Conservation (phyloP, 1,140 invertebrate species). For the Zophobas atratus region DNA sequence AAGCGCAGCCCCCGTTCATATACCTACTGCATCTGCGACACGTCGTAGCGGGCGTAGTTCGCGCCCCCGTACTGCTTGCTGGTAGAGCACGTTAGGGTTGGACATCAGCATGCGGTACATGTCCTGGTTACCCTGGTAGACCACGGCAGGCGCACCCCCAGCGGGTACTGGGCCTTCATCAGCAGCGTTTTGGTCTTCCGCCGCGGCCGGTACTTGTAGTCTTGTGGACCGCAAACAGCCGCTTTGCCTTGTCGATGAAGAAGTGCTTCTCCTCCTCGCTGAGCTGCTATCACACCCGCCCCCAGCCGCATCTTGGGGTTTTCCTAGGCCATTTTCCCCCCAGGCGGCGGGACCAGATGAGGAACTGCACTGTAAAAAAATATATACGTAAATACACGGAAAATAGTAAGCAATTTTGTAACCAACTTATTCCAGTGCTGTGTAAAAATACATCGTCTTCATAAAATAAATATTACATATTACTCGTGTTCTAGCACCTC, state of each 20-base stretch:
- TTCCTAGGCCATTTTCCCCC: conserved; percentile 99
- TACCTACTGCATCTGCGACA: conserved; percentile 85
- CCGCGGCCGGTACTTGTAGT: conserved; percentile 97
- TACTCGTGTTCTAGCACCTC: too few relatives aligned
- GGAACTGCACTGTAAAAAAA: conserved; percentile 75
- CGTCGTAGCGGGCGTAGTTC: conserved; percentile 77
- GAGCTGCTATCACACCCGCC: conserved; percentile 99
- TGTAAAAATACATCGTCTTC: too few relatives aligned
- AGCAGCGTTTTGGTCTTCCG: conserved; percentile 95
- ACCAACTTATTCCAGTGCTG: too few relatives aligned
- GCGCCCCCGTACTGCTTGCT: conserved; percentile 80
- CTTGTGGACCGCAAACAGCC: conserved; percentile 98
- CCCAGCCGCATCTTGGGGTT: conserved; percentile 99
- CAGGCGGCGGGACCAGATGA: conserved; percentile 99
- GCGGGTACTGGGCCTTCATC: conserved; percentile 96
- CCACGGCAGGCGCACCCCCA: conserved; percentile 71
- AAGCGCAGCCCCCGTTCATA: conserved; percentile 85
- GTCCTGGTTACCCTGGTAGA: conserved; percentile 75
- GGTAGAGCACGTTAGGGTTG: conserved; percentile 75
- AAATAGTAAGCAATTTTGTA: too few relatives aligned
- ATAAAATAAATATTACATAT: too few relatives aligned
- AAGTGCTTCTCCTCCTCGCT: conserved; percentile 96
- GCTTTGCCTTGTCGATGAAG: conserved; percentile 99
- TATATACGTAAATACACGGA: too few relatives aligned
- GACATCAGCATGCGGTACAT: conserved; percentile 93